These are phyloP conservation scores for Microtus agrestis DNA, from an alignment of 2,797 vertebrate genomes.

Conservation along the genomic window DNA sequence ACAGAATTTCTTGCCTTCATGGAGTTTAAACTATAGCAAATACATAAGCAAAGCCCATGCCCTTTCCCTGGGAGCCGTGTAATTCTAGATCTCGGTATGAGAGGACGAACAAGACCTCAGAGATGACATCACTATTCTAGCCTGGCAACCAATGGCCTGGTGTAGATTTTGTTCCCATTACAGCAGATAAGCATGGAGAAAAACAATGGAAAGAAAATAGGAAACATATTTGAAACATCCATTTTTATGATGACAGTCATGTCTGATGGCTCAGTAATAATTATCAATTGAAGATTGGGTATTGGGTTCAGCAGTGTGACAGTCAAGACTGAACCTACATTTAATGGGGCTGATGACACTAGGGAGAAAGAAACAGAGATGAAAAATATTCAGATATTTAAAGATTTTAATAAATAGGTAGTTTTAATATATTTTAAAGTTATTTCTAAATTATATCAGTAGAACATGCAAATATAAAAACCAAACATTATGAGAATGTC, in stretches of 20 bases:
- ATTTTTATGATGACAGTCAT: not conserved
- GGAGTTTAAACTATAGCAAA: not conserved
- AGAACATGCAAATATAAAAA: constrained; percentile 7
- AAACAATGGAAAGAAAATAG: not conserved
- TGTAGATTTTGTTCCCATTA: not conserved
- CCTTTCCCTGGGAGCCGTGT: not conserved
- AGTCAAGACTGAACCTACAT: not conserved
- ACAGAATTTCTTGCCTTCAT: not conserved
- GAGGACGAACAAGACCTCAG: not conserved
- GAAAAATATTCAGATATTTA: not conserved
- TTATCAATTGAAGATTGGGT: not conserved
- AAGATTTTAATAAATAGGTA: not conserved
- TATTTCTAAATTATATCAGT: constrained; percentile 6
- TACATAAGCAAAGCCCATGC: not conserved
- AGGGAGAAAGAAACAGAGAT: not conserved
- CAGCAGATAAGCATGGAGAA: not conserved
- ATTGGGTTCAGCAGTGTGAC: not conserved
- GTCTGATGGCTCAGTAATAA: not conserved
- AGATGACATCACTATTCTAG: not conserved
- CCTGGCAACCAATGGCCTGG: not conserved
- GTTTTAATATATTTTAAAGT: constrained; percentile 6
- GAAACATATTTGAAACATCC: not conserved
- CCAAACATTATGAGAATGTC: not conserved
- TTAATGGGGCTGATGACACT: not conserved
- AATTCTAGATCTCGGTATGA: not conserved